phyloP scores from a whole-genome alignment of 2,888 invertebrate genomes.

The Melolontha melolontha region DNA sequence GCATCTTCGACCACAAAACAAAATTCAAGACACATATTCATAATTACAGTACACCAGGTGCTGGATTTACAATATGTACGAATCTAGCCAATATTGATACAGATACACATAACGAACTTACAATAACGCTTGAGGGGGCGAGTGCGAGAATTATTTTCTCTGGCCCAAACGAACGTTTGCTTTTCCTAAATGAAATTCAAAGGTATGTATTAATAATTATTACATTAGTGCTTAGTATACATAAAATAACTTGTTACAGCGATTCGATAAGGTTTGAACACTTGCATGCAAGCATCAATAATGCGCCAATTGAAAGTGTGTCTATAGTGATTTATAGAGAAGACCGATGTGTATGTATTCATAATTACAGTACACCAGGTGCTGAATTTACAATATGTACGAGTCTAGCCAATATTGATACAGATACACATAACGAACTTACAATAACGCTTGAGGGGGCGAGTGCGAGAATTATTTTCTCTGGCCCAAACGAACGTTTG shows the following conservation, averaged over 20 bases:
- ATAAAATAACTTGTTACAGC: slow-evolving; percentile 19
- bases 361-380: slow-evolving; percentile 18
- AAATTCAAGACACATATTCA: too few relatives aligned
- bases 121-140: slow-evolving; percentile 14
- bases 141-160: slow-evolving; percentile 22
- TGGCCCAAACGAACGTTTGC: slow-evolving; percentile 25
- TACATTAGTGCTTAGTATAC: slow-evolving; percentile 26
- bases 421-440: slow-evolving; percentile 12
- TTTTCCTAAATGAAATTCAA: slow-evolving; percentile 23
- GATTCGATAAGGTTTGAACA: slow-evolving; percentile 26
- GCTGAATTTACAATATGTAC: slow-evolving; percentile 14
- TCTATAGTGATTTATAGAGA: slow-evolving; percentile 9
- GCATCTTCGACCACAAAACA: too few relatives aligned
- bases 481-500: slow-evolving; percentile 25
- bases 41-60: too few relatives aligned
- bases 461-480: slow-evolving; percentile 22
- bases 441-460: slow-evolving; percentile 14
- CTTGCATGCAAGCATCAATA: slow-evolving; percentile 24
- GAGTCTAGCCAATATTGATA: slow-evolving; percentile 23
- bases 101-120: slow-evolving; percentile 11
- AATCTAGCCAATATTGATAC: slow-evolving; percentile 26
- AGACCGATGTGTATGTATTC: slow-evolving; percentile 2
- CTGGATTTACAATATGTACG: slow-evolving; percentile 17
- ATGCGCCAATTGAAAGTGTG: slow-evolving; percentile 19
- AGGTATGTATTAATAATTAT: slow-evolving; percentile 22